Evolutionary conservation across 1,140 invertebrate species (phyloP).

Genomic region (Parapsyche elsis): DNA sequence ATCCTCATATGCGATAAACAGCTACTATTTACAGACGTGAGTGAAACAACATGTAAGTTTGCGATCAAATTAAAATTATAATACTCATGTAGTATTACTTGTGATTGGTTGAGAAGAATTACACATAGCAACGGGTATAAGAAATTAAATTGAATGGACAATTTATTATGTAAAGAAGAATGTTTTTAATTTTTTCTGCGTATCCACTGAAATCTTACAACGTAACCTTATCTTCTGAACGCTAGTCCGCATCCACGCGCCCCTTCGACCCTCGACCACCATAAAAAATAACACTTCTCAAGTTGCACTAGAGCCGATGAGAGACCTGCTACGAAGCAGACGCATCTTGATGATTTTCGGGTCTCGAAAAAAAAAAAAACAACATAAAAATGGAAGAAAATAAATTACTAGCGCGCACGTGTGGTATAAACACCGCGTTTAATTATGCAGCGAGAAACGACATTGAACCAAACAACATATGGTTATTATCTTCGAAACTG

Average conservation of each 20-base stretch:
- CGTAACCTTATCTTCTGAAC: slow-evolving; percentile 11
- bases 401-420: neutral
- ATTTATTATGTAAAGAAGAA: slow-evolving; percentile 7
- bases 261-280: neutral
- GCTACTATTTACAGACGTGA: no score
- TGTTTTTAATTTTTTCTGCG: neutral
- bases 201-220: neutral
- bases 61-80: no score
- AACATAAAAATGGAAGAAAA: neutral
- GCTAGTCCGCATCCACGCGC: slow-evolving; percentile 14
- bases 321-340: slow-evolving; percentile 10
- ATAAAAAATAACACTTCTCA: slow-evolving; percentile 31
- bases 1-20: slow-evolving; percentile 26
- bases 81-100: no score
- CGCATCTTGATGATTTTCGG: neutral
- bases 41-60: no score
- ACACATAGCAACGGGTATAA: no score
- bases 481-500: slow-evolving; percentile 24
- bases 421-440: slow-evolving; percentile 9
- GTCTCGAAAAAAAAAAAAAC: slow-evolving; percentile 14
- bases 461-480: slow-evolving; percentile 5
- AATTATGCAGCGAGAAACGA: neutral
- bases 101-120: no score
- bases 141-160: neutral
- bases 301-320: slow-evolving; percentile 23